These are phyloP conservation scores for Recurvirostra avosetta DNA, from an alignment of 2,113 vertebrate species.

Conservation along the genomic window DNA sequence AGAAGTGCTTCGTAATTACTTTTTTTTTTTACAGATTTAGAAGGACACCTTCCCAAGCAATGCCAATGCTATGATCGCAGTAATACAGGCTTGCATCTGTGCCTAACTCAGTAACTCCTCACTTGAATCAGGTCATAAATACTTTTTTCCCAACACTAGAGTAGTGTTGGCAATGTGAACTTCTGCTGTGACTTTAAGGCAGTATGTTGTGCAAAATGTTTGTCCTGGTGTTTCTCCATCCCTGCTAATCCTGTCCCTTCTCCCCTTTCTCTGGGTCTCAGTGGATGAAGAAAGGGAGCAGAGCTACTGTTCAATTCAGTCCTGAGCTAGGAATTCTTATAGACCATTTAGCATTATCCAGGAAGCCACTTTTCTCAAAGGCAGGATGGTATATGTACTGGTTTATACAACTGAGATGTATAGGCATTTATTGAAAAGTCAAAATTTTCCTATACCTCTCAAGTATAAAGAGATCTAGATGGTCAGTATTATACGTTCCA, in stretches of 20 bases:
- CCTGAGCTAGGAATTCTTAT: neutral
- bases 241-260: neutral
- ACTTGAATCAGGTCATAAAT: neutral
- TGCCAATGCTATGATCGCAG: neutral
- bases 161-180: neutral
- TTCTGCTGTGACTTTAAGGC: neutral
- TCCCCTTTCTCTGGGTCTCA: neutral
- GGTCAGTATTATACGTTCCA: rapidly evolving
- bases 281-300: neutral
- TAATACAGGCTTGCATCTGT: neutral
- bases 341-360: neutral
- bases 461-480: neutral
- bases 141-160: neutral
- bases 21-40: neutral
- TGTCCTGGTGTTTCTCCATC: neutral
- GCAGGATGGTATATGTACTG: neutral
- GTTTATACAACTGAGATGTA: neutral
- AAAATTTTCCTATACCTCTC: neutral
- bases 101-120: neutral
- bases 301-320: neutral
- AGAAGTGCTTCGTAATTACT: neutral
- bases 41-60: neutral
- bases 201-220: neutral
- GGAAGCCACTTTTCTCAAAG: neutral
- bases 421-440: neutral